Evolutionary conservation across 2,113 vertebrate species (phyloP), one percentile per base, ranked within the genome.

Genomic region (Upupa epops): DNA sequence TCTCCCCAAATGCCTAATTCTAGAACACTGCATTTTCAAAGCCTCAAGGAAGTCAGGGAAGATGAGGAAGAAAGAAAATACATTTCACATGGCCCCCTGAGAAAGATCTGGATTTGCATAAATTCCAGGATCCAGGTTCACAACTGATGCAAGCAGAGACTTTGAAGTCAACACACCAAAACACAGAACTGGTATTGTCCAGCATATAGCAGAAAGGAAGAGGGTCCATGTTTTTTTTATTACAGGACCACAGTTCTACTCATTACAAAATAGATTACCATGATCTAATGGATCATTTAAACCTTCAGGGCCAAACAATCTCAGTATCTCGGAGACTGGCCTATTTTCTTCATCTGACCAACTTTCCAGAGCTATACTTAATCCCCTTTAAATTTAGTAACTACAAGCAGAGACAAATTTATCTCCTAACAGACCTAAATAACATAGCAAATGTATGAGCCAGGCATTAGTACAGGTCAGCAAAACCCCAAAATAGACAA

Each of bases 351-450:
- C 86, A 95, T 32, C 49, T 55, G 34, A 86, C 49, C 52, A 95
- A 59, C 60, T 90, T 92, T 68, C 32, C 58, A 91, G 52, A 94
- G 85, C 72, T 95, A 82, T 90, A 93, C 70, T 64, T 95, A 93
- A 93, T 68, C 45, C 68, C 54, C 48, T 79, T 91, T 95, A 96
- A 94, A 96, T 93, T 95, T 80, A 83, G 72, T 80, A 92, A 94
- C 92, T 92, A 95, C 31, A 40, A 64, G 68, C 26, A 93, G 88
- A 96, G 81, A 61, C 49, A 73, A 79, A 91, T 77, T 89, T 92
- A 32, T 96, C 88, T 58, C 92, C 58, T 80, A 92, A 75, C 60
- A 79, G 83, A 96, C 93, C 70, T 86, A 93, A 93, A 74, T 83
- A 96, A 92, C 80, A 82, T 18, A 86, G 29, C 20, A 7, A 28